Evolutionary conservation across 2,888 invertebrate species (phyloP).

Genomic region (Caenorhabditis virilis): DNA sequence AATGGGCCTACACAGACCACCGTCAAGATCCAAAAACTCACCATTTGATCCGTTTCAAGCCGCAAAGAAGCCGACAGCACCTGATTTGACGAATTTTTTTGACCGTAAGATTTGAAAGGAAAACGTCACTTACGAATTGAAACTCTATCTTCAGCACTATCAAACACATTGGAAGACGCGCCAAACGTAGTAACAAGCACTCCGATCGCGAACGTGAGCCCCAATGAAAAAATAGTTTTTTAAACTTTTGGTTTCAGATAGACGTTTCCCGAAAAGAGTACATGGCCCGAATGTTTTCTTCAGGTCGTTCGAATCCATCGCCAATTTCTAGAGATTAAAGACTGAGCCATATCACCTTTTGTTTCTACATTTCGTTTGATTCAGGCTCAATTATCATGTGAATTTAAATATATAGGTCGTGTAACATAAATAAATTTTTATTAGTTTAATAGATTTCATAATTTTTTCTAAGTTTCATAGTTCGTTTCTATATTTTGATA

Average conservation of each 20-base stretch:
- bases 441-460: no score
- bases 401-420: no score
- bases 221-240: neutral
- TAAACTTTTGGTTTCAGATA: neutral
- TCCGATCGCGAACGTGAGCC: neutral
- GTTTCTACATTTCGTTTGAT: no score
- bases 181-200: neutral
- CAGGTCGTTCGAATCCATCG: neutral
- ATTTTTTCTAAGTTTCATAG: no score
- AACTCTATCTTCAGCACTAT: neutral
- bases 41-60: no score
- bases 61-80: no score
- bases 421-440: neutral
- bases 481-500: no score
- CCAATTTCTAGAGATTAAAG: neutral
- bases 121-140: neutral
- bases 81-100: neutral
- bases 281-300: neutral
- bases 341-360: neutral
- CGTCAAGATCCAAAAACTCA: no score
- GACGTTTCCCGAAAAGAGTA: neutral
- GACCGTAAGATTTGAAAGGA: neutral
- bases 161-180: neutral
- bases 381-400: no score
- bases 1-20: no score